Conservation (phyloP, 2,113 vertebrate species). For the Alethe diademata region DNA sequence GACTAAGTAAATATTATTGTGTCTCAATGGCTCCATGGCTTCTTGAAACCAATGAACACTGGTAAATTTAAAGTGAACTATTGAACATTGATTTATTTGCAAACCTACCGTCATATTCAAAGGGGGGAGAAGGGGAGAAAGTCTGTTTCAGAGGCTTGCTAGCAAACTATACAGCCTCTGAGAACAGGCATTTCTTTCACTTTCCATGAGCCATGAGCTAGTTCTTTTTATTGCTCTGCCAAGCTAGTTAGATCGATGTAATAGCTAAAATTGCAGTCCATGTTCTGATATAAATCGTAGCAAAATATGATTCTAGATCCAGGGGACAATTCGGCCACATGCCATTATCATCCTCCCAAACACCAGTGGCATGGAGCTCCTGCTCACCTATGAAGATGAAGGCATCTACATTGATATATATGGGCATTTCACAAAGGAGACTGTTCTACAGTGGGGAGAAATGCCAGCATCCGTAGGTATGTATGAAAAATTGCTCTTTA, state of each 20-base stretch:
- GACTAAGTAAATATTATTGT: constrained; percentile 46
- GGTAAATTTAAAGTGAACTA: constrained; percentile 24
- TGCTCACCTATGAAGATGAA: constrained; percentile 94
- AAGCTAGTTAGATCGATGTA: constrained; percentile 21
- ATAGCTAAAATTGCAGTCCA: constrained; percentile 18
- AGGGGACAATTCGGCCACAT: constrained; percentile 86
- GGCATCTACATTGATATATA: constrained; percentile 92
- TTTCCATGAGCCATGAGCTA: constrained; percentile 38
- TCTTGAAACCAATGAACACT: background rate
- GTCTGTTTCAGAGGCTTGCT: background rate
- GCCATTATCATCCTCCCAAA: constrained; percentile 95
- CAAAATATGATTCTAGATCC: constrained; percentile 78
- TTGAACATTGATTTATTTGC: background rate
- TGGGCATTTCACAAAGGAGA: constrained; percentile 93
- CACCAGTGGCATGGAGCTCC: constrained; percentile 88
- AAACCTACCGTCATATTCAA: background rate
- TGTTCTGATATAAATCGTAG: constrained; percentile 51
- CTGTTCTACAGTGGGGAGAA: constrained; percentile 93
- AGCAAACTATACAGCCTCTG: background rate
- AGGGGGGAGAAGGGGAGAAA: background rate
- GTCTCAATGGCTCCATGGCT: constrained; percentile 26
- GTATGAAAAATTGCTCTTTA: constrained; percentile 24
- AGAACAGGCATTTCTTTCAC: constrained; percentile 49
- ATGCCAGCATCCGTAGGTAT: constrained; percentile 93
- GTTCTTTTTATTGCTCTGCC: constrained; percentile 35